Evolutionary conservation across 2,888 invertebrate genomes (phyloP).

Genomic region (Lymantria dispar): DNA sequence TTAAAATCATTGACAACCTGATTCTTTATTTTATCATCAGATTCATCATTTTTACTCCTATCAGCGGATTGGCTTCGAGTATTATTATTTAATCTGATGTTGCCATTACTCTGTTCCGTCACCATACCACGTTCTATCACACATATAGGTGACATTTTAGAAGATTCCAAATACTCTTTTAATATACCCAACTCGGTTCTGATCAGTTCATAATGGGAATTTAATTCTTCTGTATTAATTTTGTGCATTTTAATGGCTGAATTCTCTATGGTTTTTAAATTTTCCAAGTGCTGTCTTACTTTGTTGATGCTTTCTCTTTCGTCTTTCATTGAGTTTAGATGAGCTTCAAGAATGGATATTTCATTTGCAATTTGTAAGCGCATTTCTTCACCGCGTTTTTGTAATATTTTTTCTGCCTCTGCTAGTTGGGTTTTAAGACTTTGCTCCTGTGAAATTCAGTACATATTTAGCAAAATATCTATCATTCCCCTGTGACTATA

Average conservation of each 20-base stretch:
- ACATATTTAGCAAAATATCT: not conserved
- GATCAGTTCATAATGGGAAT: constrained; percentile 48
- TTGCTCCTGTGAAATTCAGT: constrained; percentile 48
- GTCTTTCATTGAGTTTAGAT: constrained; percentile 53
- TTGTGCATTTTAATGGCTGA: constrained; percentile 11
- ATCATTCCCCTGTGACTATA: too few species aligned
- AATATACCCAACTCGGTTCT: constrained; percentile 52
- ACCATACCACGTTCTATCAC: constrained; percentile 50
- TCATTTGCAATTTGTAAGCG: constrained; percentile 59
- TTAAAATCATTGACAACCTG: constrained; percentile 67
- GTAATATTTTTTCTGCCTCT: constrained; percentile 55
- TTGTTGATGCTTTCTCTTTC: constrained; percentile 57
- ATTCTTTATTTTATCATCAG: constrained; percentile 37
- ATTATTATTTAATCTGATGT: constrained; percentile 47
- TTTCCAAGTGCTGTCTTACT: constrained; percentile 43
- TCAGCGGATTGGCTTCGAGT: constrained; percentile 32
- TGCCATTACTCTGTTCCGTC: constrained; percentile 42
- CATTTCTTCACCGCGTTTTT: constrained; percentile 62
- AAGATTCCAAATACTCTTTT: constrained; percentile 49
- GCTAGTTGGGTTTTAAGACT: constrained; percentile 52
- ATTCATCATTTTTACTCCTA: constrained; percentile 29
- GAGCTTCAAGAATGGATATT: constrained; percentile 49
- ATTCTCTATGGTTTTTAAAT: constrained; percentile 13
- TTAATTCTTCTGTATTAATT: constrained; percentile 34
- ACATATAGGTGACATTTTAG: constrained; percentile 41